phyloP scores from a whole-genome alignment of 2,113 vertebrate genomes.

The Lophotis ruficrista region DNA sequence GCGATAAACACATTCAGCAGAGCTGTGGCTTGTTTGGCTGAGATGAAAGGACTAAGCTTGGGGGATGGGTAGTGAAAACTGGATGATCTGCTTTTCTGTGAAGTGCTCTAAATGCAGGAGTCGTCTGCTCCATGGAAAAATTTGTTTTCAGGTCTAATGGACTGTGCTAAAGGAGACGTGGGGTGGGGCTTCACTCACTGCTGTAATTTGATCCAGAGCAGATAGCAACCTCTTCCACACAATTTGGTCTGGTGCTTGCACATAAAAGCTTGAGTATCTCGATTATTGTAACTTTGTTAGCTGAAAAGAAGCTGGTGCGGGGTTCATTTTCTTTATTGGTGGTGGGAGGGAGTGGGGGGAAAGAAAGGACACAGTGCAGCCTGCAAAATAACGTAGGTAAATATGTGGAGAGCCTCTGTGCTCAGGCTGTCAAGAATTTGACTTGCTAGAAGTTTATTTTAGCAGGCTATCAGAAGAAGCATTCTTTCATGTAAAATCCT shows the following conservation, averaged over 20 bases:
- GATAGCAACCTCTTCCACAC: slow-evolving; percentile 86
- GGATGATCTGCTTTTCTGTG: slow-evolving; percentile 81
- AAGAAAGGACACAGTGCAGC: slow-evolving; percentile 42
- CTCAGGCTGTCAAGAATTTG: slow-evolving; percentile 44
- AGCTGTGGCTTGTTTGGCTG: slow-evolving; percentile 85
- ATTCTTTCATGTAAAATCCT: slow-evolving; percentile 60
- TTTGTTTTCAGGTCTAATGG: slow-evolving; percentile 89
- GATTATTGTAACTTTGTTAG: slow-evolving; percentile 77
- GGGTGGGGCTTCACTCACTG: slow-evolving; percentile 88
- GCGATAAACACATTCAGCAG: slow-evolving; percentile 89
- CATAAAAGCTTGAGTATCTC: slow-evolving; percentile 77
- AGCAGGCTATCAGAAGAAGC: slow-evolving; percentile 56
- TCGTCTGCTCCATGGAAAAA: slow-evolving; percentile 87
- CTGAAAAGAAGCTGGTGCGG: slow-evolving; percentile 73
- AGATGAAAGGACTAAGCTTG: slow-evolving; percentile 83
- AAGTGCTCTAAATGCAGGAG: slow-evolving; percentile 84
- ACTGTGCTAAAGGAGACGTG: slow-evolving; percentile 86
- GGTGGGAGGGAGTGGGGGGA: not conserved
- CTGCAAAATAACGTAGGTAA: slow-evolving; percentile 61
- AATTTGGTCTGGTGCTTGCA: slow-evolving; percentile 80
- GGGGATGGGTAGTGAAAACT: slow-evolving; percentile 79
- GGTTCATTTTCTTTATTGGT: slow-evolving; percentile 66
- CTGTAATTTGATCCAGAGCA: slow-evolving; percentile 94
- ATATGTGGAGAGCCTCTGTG: slow-evolving; percentile 37
- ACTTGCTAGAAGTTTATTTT: slow-evolving; percentile 69